Percentiles rank a stretch among this genome's conserved stretches.
These are phyloP conservation scores for Porites australiensis DNA, from an alignment of 64 coral and sea anemone species.

Conservation along the genomic window DNA sequence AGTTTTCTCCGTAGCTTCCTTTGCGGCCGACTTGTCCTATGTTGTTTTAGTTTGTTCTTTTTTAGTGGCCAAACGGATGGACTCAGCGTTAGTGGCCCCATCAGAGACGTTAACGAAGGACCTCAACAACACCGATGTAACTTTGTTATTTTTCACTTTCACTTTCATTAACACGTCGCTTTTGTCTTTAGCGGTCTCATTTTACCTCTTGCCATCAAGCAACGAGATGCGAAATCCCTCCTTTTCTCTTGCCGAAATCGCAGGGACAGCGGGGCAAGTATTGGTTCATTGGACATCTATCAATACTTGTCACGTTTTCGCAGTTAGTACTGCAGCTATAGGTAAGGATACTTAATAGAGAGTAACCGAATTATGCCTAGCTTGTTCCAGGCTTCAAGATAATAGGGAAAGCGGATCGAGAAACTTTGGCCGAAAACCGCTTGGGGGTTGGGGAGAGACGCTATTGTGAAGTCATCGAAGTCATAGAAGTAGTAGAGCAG, in stretches of 20 bases:
- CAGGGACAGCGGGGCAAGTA: slow-evolving; percentile 61
- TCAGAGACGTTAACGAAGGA: slow-evolving; percentile 23
- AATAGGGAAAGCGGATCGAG: too few relatives aligned
- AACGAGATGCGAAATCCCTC: slow-evolving; percentile 32
- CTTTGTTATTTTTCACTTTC: too few relatives aligned
- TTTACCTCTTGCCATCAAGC: slow-evolving; percentile 46
- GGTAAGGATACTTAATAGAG: slow-evolving; percentile 33
- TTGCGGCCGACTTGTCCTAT: slow-evolving; percentile 56
- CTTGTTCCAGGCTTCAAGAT: neutral
- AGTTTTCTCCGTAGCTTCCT: slow-evolving; percentile 59
- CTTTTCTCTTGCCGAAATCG: slow-evolving; percentile 30
- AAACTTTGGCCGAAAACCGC: too few relatives aligned
- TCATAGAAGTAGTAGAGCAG: too few relatives aligned
- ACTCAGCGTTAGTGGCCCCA: slow-evolving; percentile 24
- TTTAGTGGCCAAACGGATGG: slow-evolving; percentile 17
- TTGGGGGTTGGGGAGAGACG: too few relatives aligned
- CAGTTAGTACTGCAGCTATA: slow-evolving; percentile 28
- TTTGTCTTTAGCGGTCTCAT: slow-evolving; percentile 37
- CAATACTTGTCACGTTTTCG: slow-evolving; percentile 75
- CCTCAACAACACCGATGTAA: neutral
- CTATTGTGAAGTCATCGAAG: too few relatives aligned
- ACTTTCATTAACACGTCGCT: slow-evolving; percentile 33
- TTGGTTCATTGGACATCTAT: slow-evolving; percentile 71
- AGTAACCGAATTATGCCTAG: neutral
- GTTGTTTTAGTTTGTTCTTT: slow-evolving; percentile 19